Evolutionary conservation across 2,797 vertebrate genomes (phyloP), one percentile per base, ranked within the genome.

Genomic region (Sebastiscus tertius): DNA sequence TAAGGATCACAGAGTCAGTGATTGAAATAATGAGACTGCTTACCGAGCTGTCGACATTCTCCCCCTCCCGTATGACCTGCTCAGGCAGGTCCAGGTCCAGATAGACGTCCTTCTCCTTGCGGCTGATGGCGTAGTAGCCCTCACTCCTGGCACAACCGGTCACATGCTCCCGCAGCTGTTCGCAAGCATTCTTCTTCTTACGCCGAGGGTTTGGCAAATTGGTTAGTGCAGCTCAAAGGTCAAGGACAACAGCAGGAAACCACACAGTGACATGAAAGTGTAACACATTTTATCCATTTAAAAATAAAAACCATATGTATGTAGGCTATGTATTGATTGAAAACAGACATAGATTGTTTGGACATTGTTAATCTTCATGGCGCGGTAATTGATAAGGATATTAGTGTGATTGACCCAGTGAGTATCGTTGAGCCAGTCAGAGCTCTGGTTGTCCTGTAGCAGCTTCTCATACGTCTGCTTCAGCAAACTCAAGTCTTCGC

Each of bases 341-440:
- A 63, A 18, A 58, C 4, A 63, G 20, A 8, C 4, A 22, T 1
- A 7, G n/a, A 6, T 10, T 20, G 13, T 69, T 42, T 61, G 49
- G 27, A 75, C 56, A 54, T 36, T 70, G 29, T 52, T 71, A 2
- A 63, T 24, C 67, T 52, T 20, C 2, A 18, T 56, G 6, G 11
- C 18, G 42, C 11, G 39, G 18, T 58, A 1, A 63, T 0, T 63
- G 49, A 56, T 39, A 93, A 97, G 97, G 97, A 98, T 99, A 99
- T 98, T 94, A 0, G 97, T 97, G 87, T 99, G 97, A 69, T 88
- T 95, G 84, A 99, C 97, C 97, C 97, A 99, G 93, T 99, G 97
- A n/a, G 97, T 99, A 89, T 99, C 97, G 1, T 98, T 99, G 56
- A 99, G 97, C 97, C 97, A 98, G 92, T 98, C 97, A 0, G 97